These are phyloP conservation scores for Hartigia nigra DNA, from an alignment of 2,888 invertebrate species.

Conservation along the genomic window DNA sequence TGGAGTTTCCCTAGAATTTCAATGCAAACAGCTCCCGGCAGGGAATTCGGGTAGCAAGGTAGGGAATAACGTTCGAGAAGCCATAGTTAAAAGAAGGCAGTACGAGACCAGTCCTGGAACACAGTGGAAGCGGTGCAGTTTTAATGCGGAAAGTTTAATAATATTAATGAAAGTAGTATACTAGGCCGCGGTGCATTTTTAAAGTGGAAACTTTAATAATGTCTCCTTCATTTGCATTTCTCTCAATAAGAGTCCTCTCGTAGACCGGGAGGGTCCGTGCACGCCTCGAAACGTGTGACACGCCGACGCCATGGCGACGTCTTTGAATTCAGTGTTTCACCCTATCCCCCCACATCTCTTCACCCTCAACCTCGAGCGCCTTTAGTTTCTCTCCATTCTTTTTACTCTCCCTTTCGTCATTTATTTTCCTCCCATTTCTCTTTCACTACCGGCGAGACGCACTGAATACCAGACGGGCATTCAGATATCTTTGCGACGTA, in stretches of 20 bases:
- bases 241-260: constrained; percentile 24
- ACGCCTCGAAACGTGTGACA: background rate
- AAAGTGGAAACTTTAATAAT: constrained; percentile 39
- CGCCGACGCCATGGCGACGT: background rate
- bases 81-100: no score
- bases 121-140: background rate
- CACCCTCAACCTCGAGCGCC: no score
- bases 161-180: constrained; percentile 43
- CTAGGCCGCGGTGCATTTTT: constrained; percentile 31
- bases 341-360: background rate
- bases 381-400: background rate
- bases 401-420: background rate
- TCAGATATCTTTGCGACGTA: background rate
- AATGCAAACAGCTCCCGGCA: background rate
- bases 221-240: constrained; percentile 46
- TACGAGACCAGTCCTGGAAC: background rate
- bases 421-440: background rate
- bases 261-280: background rate
- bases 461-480: background rate
- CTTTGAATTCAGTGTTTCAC: background rate
- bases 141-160: constrained; percentile 38
- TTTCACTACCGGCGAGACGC: background rate
- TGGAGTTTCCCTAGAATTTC: background rate
- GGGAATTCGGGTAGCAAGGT: background rate
- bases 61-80: background rate